A percentile compares a stretch with the other conserved stretches of the same genome.
Evolutionary conservation across 2,797 vertebrate species (phyloP).

Genomic region (Poecilia velifera): DNA sequence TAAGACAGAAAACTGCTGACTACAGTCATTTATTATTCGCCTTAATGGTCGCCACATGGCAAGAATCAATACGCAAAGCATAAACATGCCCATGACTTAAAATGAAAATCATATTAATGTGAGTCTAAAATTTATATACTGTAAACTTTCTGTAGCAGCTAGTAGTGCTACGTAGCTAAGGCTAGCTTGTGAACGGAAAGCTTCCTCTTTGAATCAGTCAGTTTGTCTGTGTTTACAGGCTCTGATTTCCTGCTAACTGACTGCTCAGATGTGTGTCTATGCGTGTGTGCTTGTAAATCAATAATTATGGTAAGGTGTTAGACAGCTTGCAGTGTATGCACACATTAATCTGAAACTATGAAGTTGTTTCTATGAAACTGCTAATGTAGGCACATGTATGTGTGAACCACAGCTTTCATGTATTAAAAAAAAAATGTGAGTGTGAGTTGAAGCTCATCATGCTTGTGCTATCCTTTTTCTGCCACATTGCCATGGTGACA

Average conservation of each 20-base stretch:
- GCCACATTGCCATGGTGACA: constrained; percentile 85
- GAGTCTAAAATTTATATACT: neutral
- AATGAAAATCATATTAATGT: neutral
- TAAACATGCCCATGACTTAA: neutral
- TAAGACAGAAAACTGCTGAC: neutral
- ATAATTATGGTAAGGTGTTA: constrained; percentile 50
- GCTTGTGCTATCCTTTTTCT: constrained; percentile 81
- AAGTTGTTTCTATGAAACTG: constrained; percentile 49
- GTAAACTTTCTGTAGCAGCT: neutral
- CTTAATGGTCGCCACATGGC: neutral
- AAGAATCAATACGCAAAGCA: neutral
- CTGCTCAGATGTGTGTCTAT: constrained; percentile 22
- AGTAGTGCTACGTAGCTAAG: neutral
- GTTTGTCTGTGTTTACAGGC: constrained; percentile 24
- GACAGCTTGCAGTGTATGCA: constrained; percentile 31
- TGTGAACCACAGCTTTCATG: constrained; percentile 63
- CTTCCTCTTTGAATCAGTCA: constrained; percentile 28
- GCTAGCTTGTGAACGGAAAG: neutral
- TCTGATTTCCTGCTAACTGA: constrained; percentile 45
- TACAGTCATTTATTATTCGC: neutral
- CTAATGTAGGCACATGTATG: constrained; percentile 52
- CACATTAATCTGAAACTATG: constrained; percentile 41
- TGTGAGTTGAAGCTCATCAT: constrained; percentile 70
- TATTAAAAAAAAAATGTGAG: constrained; percentile 45
- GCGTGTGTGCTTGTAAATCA: constrained; percentile 23